Conservation (phyloP, 2,797 vertebrate species). For the Pteropus rufus region DNA sequence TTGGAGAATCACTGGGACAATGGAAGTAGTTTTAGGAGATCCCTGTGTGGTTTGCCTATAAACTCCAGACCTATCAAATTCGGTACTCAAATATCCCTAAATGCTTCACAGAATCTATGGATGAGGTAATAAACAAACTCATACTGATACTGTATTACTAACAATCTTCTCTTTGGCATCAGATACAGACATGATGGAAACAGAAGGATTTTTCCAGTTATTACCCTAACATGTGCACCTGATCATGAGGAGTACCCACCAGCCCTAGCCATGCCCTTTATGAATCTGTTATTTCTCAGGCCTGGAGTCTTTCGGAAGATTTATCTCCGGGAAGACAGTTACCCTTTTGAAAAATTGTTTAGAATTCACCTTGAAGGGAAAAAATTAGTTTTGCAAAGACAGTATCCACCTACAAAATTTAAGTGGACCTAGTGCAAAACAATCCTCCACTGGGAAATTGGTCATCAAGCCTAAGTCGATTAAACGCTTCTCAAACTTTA, state of each 20-base stretch:
- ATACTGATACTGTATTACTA: neutral
- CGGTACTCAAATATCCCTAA: neutral
- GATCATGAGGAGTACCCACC: neutral
- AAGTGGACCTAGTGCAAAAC: neutral
- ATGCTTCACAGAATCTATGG: neutral
- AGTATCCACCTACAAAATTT: neutral
- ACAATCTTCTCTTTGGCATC: neutral
- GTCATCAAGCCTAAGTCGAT: neutral
- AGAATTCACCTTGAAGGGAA: neutral
- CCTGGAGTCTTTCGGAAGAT: neutral
- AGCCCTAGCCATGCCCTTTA: neutral
- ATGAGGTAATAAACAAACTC: neutral
- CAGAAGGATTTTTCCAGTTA: neutral
- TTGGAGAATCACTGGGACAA: neutral
- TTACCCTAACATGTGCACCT: neutral
- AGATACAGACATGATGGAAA: neutral
- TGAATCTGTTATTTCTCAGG: neutral
- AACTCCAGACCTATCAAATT: neutral
- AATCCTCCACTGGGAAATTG: neutral
- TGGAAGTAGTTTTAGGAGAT: neutral
- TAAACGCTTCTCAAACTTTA: neutral
- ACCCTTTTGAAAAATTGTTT: neutral
- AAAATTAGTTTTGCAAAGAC: neutral
- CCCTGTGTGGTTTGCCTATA: neutral
- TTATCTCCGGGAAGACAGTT: neutral